A percentile compares a stretch with the other conserved stretches of the same genome.
These are phyloP conservation scores for Leptinotarsa peninsularis DNA, from an alignment of 2,888 invertebrate species.

Conservation along the genomic window DNA sequence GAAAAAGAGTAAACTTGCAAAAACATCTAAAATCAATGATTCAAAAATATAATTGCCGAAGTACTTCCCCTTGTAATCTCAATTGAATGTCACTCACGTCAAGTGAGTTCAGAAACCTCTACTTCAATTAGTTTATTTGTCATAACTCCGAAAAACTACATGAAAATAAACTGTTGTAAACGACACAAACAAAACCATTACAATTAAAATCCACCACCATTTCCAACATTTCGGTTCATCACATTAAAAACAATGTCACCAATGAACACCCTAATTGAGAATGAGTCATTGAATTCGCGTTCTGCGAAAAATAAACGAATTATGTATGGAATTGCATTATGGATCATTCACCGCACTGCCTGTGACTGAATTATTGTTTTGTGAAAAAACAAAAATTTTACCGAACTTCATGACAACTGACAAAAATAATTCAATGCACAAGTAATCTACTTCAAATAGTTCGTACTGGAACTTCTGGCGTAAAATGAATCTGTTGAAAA, in stretches of 20 bases:
- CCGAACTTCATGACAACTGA: too few species aligned
- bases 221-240: background rate
- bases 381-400: too few species aligned
- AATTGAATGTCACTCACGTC: too few species aligned
- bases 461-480: too few species aligned
- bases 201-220: background rate
- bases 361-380: background rate
- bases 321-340: background rate
- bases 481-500: too few species aligned
- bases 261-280: background rate
- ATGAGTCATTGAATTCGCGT: background rate
- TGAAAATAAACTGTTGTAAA: background rate
- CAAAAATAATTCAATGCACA: too few species aligned
- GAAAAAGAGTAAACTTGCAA: too few species aligned
- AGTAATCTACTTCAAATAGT: too few species aligned
- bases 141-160: background rate
- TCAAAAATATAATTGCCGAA: too few species aligned
- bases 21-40: too few species aligned
- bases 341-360: background rate
- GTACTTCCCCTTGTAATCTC: too few species aligned
- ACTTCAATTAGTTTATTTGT: background rate
- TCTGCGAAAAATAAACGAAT: slow-evolving; percentile 8
- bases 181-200: slow-evolving; percentile 6
- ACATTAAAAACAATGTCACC: background rate
- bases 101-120: background rate